These are phyloP conservation scores for Leguminivora glycinivorella DNA, from an alignment of 1,140 invertebrate species.

Conservation along the genomic window DNA sequence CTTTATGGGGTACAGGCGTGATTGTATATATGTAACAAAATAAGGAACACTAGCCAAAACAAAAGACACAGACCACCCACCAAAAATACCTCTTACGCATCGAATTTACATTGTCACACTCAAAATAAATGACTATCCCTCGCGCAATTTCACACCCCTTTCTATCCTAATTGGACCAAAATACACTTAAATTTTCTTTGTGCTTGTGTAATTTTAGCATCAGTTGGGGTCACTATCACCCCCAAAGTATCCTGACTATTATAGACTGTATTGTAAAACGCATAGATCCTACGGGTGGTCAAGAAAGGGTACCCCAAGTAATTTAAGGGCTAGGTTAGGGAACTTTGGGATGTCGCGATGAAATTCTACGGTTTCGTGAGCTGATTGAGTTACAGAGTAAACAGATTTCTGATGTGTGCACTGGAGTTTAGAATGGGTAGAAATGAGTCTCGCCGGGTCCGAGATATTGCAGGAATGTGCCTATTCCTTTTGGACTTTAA, in stretches of 20 bases:
- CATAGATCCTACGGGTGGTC: too few relatives aligned
- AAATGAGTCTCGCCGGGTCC: too few relatives aligned
- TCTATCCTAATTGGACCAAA: constrained; percentile 72
- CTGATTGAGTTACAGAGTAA: constrained; percentile 29
- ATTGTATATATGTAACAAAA: too few relatives aligned
- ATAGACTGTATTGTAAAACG: too few relatives aligned
- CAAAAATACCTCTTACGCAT: background rate
- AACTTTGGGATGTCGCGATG: constrained; percentile 54
- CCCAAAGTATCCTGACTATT: too few relatives aligned
- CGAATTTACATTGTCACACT: constrained; percentile 51
- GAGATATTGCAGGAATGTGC: too few relatives aligned
- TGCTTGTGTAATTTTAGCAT: constrained; percentile 72
- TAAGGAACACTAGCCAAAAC: background rate
- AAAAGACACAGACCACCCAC: constrained; percentile 4
- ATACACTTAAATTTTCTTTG: constrained; percentile 77
- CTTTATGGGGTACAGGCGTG: too few relatives aligned
- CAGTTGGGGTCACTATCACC: constrained; percentile 56
- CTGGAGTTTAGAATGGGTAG: too few relatives aligned
- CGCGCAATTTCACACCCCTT: constrained; percentile 72
- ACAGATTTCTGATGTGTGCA: background rate
- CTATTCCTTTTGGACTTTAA: too few relatives aligned
- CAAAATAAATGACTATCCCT: constrained; percentile 70
- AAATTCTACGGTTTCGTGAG: constrained; percentile 51
- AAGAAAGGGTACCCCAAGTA: constrained; percentile 48
- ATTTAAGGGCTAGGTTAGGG: constrained; percentile 61